Evolutionary conservation across 2,888 invertebrate species (phyloP).

Genomic region (Acronicta psi): DNA sequence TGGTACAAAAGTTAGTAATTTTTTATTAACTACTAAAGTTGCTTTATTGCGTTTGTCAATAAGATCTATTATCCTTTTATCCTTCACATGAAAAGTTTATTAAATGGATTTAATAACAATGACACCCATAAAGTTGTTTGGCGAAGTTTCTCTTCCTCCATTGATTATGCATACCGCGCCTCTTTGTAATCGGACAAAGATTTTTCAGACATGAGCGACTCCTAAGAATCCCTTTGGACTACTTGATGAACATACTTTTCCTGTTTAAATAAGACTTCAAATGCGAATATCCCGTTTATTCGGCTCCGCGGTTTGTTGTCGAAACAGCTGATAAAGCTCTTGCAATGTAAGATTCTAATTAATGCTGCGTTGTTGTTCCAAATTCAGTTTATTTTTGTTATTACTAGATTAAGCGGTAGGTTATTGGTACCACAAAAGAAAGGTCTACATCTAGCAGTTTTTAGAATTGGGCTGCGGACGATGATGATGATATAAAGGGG

Average conservation of each 20-base stretch:
- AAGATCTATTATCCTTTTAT: background rate
- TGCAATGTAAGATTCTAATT: constrained; percentile 16
- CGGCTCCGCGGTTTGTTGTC: constrained; percentile 36
- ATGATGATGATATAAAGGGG: no score
- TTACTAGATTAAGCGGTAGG: no score
- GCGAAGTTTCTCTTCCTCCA: constrained; percentile 27
- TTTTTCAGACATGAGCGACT: constrained; percentile 60
- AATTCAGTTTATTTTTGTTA: no score
- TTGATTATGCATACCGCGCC: constrained; percentile 63
- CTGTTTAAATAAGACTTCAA: constrained; percentile 56
- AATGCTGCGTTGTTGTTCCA: constrained; percentile 6
- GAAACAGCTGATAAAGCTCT: constrained; percentile 15
- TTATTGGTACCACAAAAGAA: no score
- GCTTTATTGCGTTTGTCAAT: no score
- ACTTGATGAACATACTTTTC: constrained; percentile 64
- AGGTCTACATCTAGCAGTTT: no score
- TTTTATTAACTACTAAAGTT: no score
- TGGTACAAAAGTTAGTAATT: no score
- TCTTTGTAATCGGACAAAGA: constrained; percentile 62
- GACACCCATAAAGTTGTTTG: constrained; percentile 30
- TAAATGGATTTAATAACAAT: constrained; percentile 39
- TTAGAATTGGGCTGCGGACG: no score
- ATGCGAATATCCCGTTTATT: constrained; percentile 54
- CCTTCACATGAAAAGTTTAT: constrained; percentile 13
- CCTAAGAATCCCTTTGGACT: constrained; percentile 62